phyloP scores from a whole-genome alignment of 2,797 vertebrate species.

The Pitangus sulphuratus region DNA sequence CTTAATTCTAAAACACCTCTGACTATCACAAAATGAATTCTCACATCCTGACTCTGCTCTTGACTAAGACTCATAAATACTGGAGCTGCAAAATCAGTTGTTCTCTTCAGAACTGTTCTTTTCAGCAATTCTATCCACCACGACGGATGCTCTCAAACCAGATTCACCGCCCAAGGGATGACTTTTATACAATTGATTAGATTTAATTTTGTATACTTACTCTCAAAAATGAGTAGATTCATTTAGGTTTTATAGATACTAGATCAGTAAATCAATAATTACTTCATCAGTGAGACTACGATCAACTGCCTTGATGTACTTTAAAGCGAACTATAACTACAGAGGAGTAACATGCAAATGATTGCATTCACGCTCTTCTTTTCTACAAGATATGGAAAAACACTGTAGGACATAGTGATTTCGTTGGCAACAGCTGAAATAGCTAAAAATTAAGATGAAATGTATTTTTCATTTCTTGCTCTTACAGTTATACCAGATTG shows the following conservation, averaged over 20 bases:
- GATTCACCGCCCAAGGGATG: neutral
- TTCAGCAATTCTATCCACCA: neutral
- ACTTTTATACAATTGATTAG: neutral
- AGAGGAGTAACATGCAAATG: neutral
- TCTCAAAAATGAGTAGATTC: neutral
- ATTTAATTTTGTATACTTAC: neutral
- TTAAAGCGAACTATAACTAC: neutral
- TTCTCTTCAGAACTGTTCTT: neutral
- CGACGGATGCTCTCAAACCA: neutral
- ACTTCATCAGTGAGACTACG: neutral
- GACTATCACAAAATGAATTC: neutral
- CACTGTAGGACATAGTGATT: neutral
- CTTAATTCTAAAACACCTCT: neutral
- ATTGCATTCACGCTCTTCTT: neutral
- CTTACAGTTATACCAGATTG: neutral
- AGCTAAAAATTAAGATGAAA: neutral
- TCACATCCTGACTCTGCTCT: neutral
- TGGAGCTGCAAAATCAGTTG: neutral
- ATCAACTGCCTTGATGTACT: neutral
- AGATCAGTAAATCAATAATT: constrained; percentile 15
- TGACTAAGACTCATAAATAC: neutral
- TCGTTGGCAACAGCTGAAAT: neutral
- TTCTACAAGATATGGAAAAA: neutral
- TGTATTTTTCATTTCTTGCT: neutral
- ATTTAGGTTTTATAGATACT: neutral